Percentiles rank a stretch among this genome's conserved stretches.
Evolutionary conservation across 2,888 invertebrate species (phyloP).

Genomic region (Ophioninae sp.): DNA sequence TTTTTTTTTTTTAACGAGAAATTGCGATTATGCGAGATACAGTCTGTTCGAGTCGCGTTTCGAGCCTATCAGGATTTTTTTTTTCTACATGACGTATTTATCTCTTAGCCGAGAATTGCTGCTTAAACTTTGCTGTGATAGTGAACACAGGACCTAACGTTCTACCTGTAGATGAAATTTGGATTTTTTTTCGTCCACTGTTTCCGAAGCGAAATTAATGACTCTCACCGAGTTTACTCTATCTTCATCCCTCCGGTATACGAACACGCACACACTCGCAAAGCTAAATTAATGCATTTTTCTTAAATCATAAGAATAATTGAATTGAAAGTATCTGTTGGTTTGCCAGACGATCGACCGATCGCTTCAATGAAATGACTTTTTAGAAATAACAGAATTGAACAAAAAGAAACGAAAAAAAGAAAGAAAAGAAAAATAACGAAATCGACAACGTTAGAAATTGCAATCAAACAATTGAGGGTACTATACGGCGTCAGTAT

Average conservation of each 20-base stretch:
- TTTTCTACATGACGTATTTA: conserved; percentile 46
- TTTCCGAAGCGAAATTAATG: conserved; percentile 12
- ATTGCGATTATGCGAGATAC: conserved; percentile 44
- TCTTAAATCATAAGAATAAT: conserved; percentile 13
- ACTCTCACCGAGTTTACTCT: conserved; percentile 21
- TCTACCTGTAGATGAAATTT: conserved; percentile 25
- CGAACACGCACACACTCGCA: conserved; percentile 32
- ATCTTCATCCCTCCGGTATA: conserved; percentile 17
- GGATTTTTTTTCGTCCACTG: conserved; percentile 13
- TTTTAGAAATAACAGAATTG: conserved; percentile 26
- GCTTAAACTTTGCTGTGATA: conserved; percentile 78
- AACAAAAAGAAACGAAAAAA: conserved; percentile 14
- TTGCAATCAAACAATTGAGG: conserved; percentile 63
- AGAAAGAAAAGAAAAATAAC: conserved; percentile 27
- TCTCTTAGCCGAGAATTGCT: conserved; percentile 65
- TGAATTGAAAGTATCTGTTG: conserved; percentile 46
- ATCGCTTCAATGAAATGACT: conserved; percentile 18
- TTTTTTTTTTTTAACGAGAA: conserved; percentile 24
- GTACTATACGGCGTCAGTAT: conserved; percentile 70
- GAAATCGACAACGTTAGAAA: conserved; percentile 57
- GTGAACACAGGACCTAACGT: conserved; percentile 78
- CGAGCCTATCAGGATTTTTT: conserved; percentile 54
- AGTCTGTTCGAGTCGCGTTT: conserved; percentile 61
- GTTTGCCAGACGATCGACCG: conserved; percentile 49
- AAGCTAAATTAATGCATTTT: conserved; percentile 28